Conservation (phyloP, 2,797 vertebrate genomes). For the Peromyscus melanophrys region DNA sequence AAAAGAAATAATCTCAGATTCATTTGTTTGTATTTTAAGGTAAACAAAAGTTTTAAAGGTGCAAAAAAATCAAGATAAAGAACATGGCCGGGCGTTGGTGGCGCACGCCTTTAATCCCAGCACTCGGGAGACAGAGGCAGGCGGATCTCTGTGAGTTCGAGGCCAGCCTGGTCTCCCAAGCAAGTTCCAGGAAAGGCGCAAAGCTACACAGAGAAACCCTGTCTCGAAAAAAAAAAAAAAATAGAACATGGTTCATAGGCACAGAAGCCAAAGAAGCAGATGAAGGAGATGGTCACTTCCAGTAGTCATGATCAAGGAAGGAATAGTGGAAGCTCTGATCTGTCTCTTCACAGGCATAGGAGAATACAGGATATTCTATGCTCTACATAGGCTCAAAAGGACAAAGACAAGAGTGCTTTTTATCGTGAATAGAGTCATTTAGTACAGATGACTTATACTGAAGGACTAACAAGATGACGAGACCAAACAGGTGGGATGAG, state of each 20-base stretch:
- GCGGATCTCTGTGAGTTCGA: too few relatives aligned
- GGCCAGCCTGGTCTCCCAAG: too few relatives aligned
- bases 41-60: not conserved
- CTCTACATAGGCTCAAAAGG: not conserved
- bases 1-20: not conserved
- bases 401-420: not conserved
- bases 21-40: not conserved
- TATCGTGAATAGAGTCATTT: not conserved
- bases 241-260: not conserved
- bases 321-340: not conserved
- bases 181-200: too few relatives aligned
- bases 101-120: too few relatives aligned
- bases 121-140: too few relatives aligned
- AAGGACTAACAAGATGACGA: not conserved
- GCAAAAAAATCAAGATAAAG: not conserved
- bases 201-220: too few relatives aligned
- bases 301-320: not conserved
- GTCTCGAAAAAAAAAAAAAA: too few relatives aligned
- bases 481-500: not conserved
- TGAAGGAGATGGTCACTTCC: not conserved
- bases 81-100: too few relatives aligned
- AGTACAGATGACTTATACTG: not conserved
- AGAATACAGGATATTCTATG: not conserved
- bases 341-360: not conserved
- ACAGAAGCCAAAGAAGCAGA: not conserved